Evolutionary conservation across 2,888 invertebrate genomes (phyloP), one percentile per base, ranked within the genome.

Genomic region (Drosophila meridiana): DNA sequence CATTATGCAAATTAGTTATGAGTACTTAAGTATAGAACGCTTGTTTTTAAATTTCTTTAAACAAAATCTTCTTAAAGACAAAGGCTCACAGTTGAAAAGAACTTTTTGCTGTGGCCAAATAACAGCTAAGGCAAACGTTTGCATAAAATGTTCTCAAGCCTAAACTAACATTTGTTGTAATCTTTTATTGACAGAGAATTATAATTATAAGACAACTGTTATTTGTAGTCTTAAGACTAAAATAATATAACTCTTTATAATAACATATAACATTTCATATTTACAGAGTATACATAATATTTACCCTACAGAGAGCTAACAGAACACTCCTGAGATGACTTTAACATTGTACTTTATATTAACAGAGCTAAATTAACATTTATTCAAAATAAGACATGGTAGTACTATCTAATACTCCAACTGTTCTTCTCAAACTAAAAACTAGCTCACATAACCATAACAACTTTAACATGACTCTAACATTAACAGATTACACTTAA

Each of bases 1-100:
- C 30, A 58, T 45, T 58, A 58, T 58, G 45, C n/a, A 58, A 58
- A 58, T 26, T 14, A 43, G 20, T 43, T 58, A 34, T 32, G 40
- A 55, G 38, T 14, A 26, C 11, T 8, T 2, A 20, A 52, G 11
- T 20, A 20, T 20, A 13, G 9, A n/a, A 28, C 40, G 28, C 55
- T 40, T 40, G 8, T 36, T 8, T 34, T 38, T 14, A 28, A 14
- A 30, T 28, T 5, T 30, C 11, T 28, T 5, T 9, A 1, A 13
- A 34, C 5, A 40, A 38, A 20, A n/a, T 38, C n/a, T 9, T n/a
- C 20, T 36, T n/a, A 1, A 20, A 34, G 52, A 0, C 50, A n/a
- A 32, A 30, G 14, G 34, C 34, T 20, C 5, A 3, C 6, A 52
- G 32, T 20, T 11, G 4, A 13, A 52, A 7, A 34, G n/a, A 34